These are phyloP conservation scores for Tryphoninae sp. DNA, from an alignment of 2,888 invertebrate species.

Conservation along the genomic window DNA sequence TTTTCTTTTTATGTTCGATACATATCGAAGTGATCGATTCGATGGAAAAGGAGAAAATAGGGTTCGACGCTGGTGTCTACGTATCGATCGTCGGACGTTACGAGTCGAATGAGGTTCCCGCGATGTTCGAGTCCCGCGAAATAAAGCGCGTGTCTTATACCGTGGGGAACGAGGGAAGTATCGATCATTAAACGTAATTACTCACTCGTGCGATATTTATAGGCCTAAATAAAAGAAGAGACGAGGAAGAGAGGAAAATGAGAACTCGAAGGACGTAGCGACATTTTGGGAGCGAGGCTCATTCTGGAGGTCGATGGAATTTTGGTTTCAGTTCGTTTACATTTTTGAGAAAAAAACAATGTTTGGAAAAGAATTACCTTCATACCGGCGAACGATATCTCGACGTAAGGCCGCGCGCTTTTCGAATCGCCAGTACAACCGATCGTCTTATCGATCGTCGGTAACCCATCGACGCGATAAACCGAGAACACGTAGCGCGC, in stretches of 20 bases:
- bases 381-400: constrained; percentile 85
- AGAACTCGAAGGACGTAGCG: constrained; percentile 37
- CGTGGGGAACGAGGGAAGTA: constrained; percentile 49
- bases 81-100: constrained; percentile 47
- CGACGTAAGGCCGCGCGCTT: constrained; percentile 81
- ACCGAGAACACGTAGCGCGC: constrained; percentile 83
- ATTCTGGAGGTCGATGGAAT: constrained; percentile 35
- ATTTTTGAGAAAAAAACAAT: constrained; percentile 7
- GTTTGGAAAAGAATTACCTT: constrained; percentile 80
- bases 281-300: neutral
- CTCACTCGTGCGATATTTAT: constrained; percentile 49
- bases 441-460: constrained; percentile 68
- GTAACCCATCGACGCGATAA: constrained; percentile 84
- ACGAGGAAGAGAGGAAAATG: neutral
- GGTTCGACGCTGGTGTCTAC: constrained; percentile 39
- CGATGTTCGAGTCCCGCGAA: neutral
- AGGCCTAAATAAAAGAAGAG: constrained; percentile 31
- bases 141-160: constrained; percentile 23
- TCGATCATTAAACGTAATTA: constrained; percentile 63
- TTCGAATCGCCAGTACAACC: constrained; percentile 69
- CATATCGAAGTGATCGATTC: constrained; percentile 58
- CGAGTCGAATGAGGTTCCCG: constrained; percentile 26
- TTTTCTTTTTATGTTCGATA: neutral
- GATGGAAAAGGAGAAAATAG: constrained; percentile 43
- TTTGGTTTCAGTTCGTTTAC: neutral